A percentile compares a stretch with the other conserved stretches of the same genome.
phyloP scores from a whole-genome alignment of 2,888 invertebrate species.

The Lepidocyrtoides sp. region DNA sequence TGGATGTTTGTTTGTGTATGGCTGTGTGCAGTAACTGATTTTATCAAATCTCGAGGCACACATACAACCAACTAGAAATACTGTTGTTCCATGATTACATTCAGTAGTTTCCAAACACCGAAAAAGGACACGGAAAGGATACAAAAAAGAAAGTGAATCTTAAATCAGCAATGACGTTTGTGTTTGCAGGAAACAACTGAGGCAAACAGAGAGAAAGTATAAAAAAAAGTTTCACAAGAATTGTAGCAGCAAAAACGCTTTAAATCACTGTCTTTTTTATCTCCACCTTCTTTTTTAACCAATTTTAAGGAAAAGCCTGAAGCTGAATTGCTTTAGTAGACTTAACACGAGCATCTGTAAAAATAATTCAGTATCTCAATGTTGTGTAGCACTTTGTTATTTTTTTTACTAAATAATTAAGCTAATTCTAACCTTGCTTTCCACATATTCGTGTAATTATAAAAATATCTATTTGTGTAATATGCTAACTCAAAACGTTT shows the following conservation, averaged over 20 bases:
- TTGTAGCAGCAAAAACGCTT: slow-evolving; percentile 60
- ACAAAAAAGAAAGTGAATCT: slow-evolving; percentile 16
- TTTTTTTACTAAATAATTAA: no score
- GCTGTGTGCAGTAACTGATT: no score
- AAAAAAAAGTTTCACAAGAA: slow-evolving; percentile 43
- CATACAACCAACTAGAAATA: no score
- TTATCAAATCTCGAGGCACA: no score
- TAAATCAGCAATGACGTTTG: slow-evolving; percentile 74
- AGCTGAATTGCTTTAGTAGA: slow-evolving; percentile 57
- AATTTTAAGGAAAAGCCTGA: slow-evolving; percentile 55
- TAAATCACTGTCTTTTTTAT: slow-evolving; percentile 80
- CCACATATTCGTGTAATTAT: no score
- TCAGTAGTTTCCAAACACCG: neutral
- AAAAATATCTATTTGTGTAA: no score
- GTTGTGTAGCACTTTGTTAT: no score
- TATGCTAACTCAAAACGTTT: no score
- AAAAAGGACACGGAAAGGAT: neutral
- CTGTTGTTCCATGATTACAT: no score
- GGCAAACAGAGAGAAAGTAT: slow-evolving; percentile 38
- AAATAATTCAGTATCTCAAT: no score
- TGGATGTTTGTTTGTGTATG: no score
- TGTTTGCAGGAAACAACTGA: slow-evolving; percentile 42
- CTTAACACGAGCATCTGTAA: neutral
- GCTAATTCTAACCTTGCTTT: no score
- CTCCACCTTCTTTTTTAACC: slow-evolving; percentile 75